phyloP scores from a whole-genome alignment of 23 tunicate species.

The Trididemnum clinides region DNA sequence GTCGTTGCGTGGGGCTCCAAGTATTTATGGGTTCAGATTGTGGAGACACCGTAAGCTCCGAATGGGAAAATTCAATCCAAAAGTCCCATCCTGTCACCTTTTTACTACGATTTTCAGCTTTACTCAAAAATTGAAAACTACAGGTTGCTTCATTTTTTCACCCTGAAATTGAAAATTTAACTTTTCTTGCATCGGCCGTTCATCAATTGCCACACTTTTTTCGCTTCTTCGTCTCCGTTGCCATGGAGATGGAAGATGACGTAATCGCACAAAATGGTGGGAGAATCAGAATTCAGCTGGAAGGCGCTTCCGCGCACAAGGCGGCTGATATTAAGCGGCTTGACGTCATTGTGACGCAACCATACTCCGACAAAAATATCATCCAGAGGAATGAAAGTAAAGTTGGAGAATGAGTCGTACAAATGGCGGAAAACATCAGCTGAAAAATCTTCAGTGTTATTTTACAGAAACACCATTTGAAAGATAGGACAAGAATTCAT shows the following conservation, averaged over 20 bases:
- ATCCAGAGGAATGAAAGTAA: conserved; percentile 55
- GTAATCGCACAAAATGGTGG: conserved; percentile 18
- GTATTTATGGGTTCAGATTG: too few relatives aligned
- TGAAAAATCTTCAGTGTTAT: too few relatives aligned
- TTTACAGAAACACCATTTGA: too few relatives aligned
- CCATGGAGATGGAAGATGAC: conserved; percentile 53
- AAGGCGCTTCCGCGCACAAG: conserved; percentile 44
- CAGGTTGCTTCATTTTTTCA: too few relatives aligned
- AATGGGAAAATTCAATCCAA: too few relatives aligned
- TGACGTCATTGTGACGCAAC: conserved; percentile 18
- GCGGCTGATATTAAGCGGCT: conserved; percentile 27
- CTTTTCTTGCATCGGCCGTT: conserved; percentile 25
- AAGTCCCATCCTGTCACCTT: too few relatives aligned
- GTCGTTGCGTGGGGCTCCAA: too few relatives aligned
- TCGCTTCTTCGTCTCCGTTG: conserved; percentile 15
- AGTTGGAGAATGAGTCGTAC: background rate
- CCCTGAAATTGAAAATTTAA: too few relatives aligned
- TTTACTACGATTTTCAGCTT: too few relatives aligned
- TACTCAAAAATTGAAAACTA: too few relatives aligned
- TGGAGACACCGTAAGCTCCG: too few relatives aligned
- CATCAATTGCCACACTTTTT: conserved; percentile 39
- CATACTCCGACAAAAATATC: conserved; percentile 60
- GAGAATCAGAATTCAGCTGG: background rate
- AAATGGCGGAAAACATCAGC: conserved; percentile 50
- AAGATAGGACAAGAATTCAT: too few relatives aligned